Conservation (phyloP, 2,888 invertebrate species). For the Sarcophaga subvicina region DNA sequence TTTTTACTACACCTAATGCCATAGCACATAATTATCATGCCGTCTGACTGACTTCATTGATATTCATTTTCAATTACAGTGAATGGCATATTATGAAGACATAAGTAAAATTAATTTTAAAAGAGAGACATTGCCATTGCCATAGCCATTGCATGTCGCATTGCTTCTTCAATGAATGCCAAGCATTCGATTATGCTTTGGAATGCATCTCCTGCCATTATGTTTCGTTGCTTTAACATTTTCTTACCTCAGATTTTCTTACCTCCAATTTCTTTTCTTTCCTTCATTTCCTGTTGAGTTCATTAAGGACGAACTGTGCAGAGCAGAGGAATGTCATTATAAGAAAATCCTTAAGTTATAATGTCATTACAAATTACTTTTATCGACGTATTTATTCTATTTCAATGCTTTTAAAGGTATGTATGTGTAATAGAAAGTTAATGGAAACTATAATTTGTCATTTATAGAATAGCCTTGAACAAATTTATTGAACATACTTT, state of each 20-base stretch:
- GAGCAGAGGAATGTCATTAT: no score
- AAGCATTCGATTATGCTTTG: no score
- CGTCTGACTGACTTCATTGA: no score
- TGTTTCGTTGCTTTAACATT: neutral
- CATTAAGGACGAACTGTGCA: neutral
- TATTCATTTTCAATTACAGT: neutral
- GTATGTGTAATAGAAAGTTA: constrained; percentile 44
- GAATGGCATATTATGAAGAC: neutral
- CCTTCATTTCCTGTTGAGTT: neutral
- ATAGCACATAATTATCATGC: no score
- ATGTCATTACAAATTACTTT: constrained; percentile 35
- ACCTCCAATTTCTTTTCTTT: neutral
- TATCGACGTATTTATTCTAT: constrained; percentile 36
- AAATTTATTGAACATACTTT: neutral
- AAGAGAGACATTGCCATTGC: no score
- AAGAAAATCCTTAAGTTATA: constrained; percentile 19
- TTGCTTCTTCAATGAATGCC: no score
- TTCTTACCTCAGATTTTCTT: neutral
- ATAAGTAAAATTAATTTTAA: no score
- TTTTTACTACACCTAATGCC: no score
- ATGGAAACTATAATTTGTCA: constrained; percentile 4
- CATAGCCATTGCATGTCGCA: no score
- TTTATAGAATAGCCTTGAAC: neutral
- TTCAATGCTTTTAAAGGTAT: constrained; percentile 32
- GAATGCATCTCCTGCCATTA: no score